Conservation (phyloP, 2,888 invertebrate species). For the Antheraea yamamai region DNA sequence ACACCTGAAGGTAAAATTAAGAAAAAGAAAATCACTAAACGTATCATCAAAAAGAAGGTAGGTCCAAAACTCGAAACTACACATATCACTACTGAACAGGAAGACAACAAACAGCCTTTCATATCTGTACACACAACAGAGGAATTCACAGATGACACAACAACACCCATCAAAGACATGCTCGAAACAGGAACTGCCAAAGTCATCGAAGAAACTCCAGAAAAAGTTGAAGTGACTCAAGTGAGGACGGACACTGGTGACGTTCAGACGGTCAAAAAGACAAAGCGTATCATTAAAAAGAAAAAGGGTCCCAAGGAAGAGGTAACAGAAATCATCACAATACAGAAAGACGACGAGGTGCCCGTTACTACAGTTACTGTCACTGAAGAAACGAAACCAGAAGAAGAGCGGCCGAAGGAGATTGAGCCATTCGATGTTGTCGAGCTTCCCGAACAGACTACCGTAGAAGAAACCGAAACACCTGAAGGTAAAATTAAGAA, state of each 20-base stretch:
- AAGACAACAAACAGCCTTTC: constrained; percentile 32
- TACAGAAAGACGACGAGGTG: constrained; percentile 41
- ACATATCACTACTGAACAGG: constrained; percentile 27
- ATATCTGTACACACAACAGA: constrained; percentile 46
- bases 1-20: constrained; percentile 28
- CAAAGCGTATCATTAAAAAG: constrained; percentile 46
- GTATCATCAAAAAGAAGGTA: constrained; percentile 41
- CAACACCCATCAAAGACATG: constrained; percentile 26
- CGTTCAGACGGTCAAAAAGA: constrained; percentile 28
- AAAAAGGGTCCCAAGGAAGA: constrained; percentile 50
- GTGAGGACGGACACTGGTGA: constrained; percentile 30
- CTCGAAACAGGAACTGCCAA: constrained; percentile 34
- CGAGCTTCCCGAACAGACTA: constrained; percentile 25
- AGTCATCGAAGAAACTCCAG: constrained; percentile 46
- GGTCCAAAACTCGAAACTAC: constrained; percentile 37
- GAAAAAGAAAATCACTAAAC: constrained; percentile 34
- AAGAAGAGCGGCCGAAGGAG: background rate
- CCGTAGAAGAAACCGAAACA: constrained; percentile 7
- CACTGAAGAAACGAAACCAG: constrained; percentile 22
- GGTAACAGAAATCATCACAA: constrained; percentile 64
- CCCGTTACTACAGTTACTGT: constrained; percentile 47
- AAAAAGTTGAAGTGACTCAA: constrained; percentile 28
- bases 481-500: constrained; percentile 36
- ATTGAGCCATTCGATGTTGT: constrained; percentile 21
- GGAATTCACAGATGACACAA: constrained; percentile 44